Evolutionary conservation across 2,113 vertebrate genomes (phyloP).

Genomic region (Plecturocebus donacophilus): DNA sequence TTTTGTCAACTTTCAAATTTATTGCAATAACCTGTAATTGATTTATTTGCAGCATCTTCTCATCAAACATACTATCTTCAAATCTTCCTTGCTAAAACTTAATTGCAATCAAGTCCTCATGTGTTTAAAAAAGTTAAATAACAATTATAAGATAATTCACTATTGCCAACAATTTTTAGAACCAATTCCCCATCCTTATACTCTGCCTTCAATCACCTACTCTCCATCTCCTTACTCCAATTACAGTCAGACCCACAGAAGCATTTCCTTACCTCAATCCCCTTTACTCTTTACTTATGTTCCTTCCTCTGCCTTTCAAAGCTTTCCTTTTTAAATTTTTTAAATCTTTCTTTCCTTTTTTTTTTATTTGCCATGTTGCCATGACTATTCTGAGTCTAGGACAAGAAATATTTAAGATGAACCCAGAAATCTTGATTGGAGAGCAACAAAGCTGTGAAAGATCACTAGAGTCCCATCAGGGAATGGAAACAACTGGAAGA

Average conservation of each 20-base stretch:
- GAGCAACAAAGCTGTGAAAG: not conserved
- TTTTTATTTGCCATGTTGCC: not conserved
- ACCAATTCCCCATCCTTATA: not conserved
- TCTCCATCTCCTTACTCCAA: not conserved
- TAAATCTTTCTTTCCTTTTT: not conserved
- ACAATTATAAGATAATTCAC: not conserved
- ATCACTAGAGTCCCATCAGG: not conserved
- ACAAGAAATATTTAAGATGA: not conserved
- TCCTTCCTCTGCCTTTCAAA: not conserved
- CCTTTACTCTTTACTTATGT: not conserved
- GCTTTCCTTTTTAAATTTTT: not conserved
- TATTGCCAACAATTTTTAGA: not conserved
- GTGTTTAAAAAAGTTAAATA: not conserved
- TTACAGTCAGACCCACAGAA: not conserved
- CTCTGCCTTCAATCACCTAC: not conserved
- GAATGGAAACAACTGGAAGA: not conserved
- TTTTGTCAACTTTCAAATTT: not conserved
- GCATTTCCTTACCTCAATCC: not conserved
- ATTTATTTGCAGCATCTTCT: not conserved
- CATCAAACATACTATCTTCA: not conserved
- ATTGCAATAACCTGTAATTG: not conserved
- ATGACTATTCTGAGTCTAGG: not conserved
- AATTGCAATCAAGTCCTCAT: not conserved
- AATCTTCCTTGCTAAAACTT: constrained; percentile 9
- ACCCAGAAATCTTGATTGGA: not conserved